Conservation (phyloP, 2,888 invertebrate species). For the Hirtodrosophila trivittata region DNA sequence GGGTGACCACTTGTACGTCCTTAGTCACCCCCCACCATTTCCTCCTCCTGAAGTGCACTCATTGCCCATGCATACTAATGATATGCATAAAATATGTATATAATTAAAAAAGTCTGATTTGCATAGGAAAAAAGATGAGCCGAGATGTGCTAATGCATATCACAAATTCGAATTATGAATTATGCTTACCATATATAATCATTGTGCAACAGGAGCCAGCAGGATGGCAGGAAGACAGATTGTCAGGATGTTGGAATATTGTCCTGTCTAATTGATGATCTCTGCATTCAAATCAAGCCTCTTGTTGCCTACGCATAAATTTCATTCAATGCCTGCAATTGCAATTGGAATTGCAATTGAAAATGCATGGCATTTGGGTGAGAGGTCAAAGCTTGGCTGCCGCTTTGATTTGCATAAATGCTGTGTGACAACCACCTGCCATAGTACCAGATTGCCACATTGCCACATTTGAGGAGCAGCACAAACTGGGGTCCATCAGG, state of each 20-base stretch:
- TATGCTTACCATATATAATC: conserved; percentile 43
- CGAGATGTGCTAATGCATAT: conserved; percentile 30
- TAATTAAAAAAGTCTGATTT: conserved; percentile 48
- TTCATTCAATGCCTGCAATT: background rate
- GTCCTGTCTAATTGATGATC: conserved; percentile 2
- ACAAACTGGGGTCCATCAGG: background rate
- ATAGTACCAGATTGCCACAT: conserved; percentile 12
- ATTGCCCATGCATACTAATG: conserved; percentile 66
- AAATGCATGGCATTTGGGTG: conserved; percentile 15
- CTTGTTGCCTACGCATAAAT: conserved; percentile 11
- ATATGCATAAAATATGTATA: conserved; percentile 59
- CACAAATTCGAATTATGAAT: conserved; percentile 48
- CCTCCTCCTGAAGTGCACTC: conserved; percentile 42
- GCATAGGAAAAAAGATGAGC: conserved; percentile 30
- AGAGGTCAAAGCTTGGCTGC: conserved; percentile 12
- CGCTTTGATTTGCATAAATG: conserved; percentile 60
- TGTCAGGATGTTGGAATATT: background rate
- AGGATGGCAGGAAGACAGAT: conserved; percentile 4
- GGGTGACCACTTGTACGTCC: background rate
- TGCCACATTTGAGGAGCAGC: background rate
- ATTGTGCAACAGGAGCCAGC: conserved; percentile 28
- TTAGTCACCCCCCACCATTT: background rate
- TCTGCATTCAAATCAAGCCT: conserved; percentile 1
- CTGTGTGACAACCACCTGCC: conserved; percentile 9
- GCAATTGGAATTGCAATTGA: conserved; percentile 12